These are phyloP conservation scores for Loriculus beryllinus DNA, from an alignment of 2,797 vertebrate species.

Conservation along the genomic window DNA sequence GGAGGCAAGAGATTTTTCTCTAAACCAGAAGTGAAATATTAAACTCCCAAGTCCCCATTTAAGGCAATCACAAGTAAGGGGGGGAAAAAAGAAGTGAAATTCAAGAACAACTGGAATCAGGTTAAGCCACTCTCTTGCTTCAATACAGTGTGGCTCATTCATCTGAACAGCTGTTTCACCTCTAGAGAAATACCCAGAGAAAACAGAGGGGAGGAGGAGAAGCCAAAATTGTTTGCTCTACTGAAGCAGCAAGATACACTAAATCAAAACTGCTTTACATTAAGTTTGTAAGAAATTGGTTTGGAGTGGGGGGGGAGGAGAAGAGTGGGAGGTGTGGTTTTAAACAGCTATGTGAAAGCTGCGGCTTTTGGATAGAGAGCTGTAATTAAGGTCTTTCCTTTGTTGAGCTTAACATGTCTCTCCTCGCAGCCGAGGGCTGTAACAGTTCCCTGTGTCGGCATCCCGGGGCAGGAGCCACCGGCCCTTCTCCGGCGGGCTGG, in stretches of 20 bases:
- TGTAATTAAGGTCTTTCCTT: conserved; percentile 23
- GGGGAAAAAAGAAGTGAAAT: background rate
- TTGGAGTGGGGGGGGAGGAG: background rate
- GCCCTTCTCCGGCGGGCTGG: background rate
- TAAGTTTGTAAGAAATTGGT: background rate
- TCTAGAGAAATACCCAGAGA: conserved; percentile 55
- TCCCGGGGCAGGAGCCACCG: background rate
- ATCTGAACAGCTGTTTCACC: conserved; percentile 66
- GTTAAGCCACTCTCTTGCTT: conserved; percentile 33
- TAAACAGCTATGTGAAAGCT: background rate
- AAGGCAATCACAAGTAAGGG: background rate
- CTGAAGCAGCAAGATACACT: conserved; percentile 14
- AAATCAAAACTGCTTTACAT: conserved; percentile 25
- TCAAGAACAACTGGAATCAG: conserved; percentile 58
- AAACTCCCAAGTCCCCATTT: conserved; percentile 12
- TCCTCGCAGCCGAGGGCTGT: background rate
- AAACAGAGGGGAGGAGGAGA: conserved; percentile 28
- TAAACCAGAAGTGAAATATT: no score
- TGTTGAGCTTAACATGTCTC: conserved; percentile 29
- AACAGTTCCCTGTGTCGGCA: conserved; percentile 49
- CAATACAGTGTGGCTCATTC: conserved; percentile 49
- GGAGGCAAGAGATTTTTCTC: no score
- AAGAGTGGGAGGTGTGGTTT: background rate
- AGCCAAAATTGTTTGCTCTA: conserved; percentile 41
- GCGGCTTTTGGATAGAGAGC: background rate